A percentile compares a stretch with the other conserved stretches of the same genome.
Conservation (phyloP, 2,888 invertebrate genomes). For the Lepidocyrtoides sp. region DNA sequence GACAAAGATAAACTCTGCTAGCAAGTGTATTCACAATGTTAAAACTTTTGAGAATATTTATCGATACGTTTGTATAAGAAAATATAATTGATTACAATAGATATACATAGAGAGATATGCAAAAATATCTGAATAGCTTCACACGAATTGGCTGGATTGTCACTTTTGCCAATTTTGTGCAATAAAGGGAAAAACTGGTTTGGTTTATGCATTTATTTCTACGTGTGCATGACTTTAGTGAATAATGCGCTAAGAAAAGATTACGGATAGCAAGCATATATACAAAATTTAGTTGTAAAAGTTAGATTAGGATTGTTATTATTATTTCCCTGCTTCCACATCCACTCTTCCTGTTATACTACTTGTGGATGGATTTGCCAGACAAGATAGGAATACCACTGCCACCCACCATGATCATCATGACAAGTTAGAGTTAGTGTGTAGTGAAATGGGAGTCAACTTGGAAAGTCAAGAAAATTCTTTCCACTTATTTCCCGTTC, state of each 20-base stretch:
- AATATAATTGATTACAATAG: no score
- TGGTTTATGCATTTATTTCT: no score
- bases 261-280: background rate
- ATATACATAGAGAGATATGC: no score
- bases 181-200: background rate
- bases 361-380: constrained; percentile 9
- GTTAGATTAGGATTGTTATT: constrained; percentile 12
- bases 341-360: background rate
- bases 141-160: background rate
- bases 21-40: no score
- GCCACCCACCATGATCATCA: background rate
- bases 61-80: no score
- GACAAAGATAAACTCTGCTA: no score
- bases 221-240: background rate
- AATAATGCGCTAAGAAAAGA: background rate
- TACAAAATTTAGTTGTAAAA: background rate
- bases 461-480: constrained; percentile 80
- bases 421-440: background rate
- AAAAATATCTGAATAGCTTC: background rate
- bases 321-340: background rate
- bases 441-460: constrained; percentile 69
- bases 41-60: no score
- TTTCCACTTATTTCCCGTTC: constrained; percentile 80
- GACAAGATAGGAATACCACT: background rate
- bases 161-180: background rate